phyloP scores from a whole-genome alignment of 1,140 invertebrate species.

The Hyphantria cunea region DNA sequence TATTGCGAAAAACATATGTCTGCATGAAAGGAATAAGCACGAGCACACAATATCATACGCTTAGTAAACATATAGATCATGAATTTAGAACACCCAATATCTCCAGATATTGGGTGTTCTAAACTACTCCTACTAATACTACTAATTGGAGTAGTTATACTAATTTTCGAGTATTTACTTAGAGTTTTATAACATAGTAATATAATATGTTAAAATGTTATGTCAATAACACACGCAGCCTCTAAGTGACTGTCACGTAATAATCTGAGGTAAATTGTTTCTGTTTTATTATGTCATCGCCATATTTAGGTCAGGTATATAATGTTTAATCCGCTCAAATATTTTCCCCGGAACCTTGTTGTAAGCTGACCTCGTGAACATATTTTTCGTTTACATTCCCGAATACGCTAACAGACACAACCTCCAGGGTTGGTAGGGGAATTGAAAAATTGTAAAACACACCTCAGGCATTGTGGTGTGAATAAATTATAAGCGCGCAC shows the following conservation, averaged over 20 bases:
- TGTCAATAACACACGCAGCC: neutral
- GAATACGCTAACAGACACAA: slow-evolving; percentile 35
- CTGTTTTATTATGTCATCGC: slow-evolving; percentile 19
- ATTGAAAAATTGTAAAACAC: slow-evolving; percentile 55
- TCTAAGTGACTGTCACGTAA: neutral
- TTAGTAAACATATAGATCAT: slow-evolving; percentile 10
- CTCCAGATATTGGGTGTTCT: neutral
- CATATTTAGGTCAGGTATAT: slow-evolving; percentile 8
- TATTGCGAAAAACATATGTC: slow-evolving; percentile 29
- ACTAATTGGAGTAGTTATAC: neutral
- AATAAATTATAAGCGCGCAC: slow-evolving; percentile 70
- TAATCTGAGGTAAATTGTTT: slow-evolving; percentile 4
- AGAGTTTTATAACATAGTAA: slow-evolving; percentile 4
- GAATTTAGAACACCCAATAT: neutral
- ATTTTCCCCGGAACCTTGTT: slow-evolving; percentile 26
- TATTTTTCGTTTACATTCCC: slow-evolving; percentile 37
- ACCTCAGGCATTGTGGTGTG: slow-evolving; percentile 64
- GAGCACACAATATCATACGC: slow-evolving; percentile 10
- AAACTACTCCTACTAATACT: too few species aligned
- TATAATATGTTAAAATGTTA: slow-evolving; percentile 11
- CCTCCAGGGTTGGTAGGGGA: slow-evolving; percentile 35
- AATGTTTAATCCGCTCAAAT: slow-evolving; percentile 24
- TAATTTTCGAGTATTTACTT: slow-evolving; percentile 2
- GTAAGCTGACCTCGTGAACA: slow-evolving; percentile 29
- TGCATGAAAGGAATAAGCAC: slow-evolving; percentile 21